These are phyloP conservation scores for Thomomys bottae DNA, from an alignment of 2,113 vertebrate genomes.

Conservation along the genomic window DNA sequence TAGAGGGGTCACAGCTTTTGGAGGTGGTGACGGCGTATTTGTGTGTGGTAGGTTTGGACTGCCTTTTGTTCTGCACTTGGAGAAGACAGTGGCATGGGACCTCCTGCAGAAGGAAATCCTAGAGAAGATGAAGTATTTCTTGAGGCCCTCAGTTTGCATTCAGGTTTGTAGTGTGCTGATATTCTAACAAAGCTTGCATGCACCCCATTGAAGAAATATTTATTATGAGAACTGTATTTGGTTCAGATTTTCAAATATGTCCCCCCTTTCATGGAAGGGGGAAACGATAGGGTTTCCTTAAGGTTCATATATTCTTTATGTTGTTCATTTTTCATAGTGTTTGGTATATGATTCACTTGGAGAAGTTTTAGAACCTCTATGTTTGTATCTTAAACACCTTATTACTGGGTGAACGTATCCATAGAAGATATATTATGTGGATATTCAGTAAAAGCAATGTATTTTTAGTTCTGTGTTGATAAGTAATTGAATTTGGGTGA, in stretches of 20 bases:
- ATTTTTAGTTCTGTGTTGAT: background rate
- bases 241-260: background rate
- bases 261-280: background rate
- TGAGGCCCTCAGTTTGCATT: conserved; percentile 94
- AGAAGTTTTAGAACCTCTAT: background rate
- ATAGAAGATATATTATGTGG: background rate
- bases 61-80: conserved; percentile 96
- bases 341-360: background rate
- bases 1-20: background rate
- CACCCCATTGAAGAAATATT: background rate
- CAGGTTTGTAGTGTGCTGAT: conserved; percentile 87
- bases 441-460: background rate
- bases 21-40: background rate
- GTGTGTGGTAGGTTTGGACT: conserved; percentile 91
- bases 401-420: background rate
- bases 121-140: conserved; percentile 98
- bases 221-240: background rate
- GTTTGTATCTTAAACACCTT: background rate
- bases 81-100: conserved; percentile 97
- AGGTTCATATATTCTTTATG: background rate
- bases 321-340: background rate
- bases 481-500: background rate
- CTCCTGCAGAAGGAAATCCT: conserved; percentile 96
- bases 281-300: background rate
- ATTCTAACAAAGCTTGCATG: background rate